Percentiles rank a stretch among this genome's conserved stretches.
These are phyloP conservation scores for Phrynocephalus guinanensis DNA, from an alignment of 2,797 vertebrate genomes.

Conservation along the genomic window DNA sequence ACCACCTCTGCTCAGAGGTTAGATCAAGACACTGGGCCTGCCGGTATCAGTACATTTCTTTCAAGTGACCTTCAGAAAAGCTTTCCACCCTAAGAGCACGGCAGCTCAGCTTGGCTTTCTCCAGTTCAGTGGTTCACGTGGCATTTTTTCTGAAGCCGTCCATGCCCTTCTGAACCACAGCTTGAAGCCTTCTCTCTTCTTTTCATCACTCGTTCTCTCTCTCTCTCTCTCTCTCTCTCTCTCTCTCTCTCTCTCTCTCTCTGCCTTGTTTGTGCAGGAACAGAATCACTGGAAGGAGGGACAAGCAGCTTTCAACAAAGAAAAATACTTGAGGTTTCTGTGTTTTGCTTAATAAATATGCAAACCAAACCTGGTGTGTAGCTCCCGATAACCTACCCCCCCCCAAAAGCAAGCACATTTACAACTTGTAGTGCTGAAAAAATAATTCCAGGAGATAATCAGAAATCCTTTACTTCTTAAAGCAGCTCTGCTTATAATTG, in stretches of 20 bases:
- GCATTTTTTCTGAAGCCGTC: constrained; percentile 66
- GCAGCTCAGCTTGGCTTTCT: constrained; percentile 63
- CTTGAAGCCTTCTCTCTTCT: constrained; percentile 60
- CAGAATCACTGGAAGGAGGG: no score
- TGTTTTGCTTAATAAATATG: no score
- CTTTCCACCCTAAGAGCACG: constrained; percentile 49
- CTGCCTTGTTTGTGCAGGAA: constrained; percentile 40
- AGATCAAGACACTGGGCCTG: rapidly evolving
- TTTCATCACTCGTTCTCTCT: constrained; percentile 28
- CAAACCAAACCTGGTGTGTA: no score
- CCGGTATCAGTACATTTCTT: constrained; percentile 18
- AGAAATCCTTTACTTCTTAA: no score
- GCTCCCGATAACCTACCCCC: no score
- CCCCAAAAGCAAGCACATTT: no score
- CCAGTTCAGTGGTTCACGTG: constrained; percentile 22
- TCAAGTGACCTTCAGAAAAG: constrained; percentile 59
- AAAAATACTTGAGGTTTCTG: no score
- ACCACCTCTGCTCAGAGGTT: constrained; percentile 46
- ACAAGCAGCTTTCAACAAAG: no score
- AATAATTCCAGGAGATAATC: no score
- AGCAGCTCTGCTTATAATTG: no score
- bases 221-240: constrained; percentile 66
- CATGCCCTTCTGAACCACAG: constrained; percentile 60
- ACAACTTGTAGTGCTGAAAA: no score
- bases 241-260: constrained; percentile 60